Evolutionary conservation across 1,140 invertebrate species (phyloP), one percentile per base, ranked within the genome.

Genomic region (Cephus cinctus): DNA sequence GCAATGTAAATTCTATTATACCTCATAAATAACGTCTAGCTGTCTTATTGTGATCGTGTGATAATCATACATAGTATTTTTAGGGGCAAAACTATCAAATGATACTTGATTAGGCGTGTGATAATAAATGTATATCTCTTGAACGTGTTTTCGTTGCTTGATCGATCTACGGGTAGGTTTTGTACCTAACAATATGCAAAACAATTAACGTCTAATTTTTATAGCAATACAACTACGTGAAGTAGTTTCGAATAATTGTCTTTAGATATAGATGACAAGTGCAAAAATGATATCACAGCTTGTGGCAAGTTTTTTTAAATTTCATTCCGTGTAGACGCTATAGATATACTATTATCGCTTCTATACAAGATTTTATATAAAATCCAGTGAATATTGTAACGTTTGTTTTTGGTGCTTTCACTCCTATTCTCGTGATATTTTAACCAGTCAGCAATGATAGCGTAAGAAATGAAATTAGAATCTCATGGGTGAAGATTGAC

Each of bases 11-110:
- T 54, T 30, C 31, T 31, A 45, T 47, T 39, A 8, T 18, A 44
- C n/a, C n/a, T n/a, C n/a, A n/a, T n/a, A n/a, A n/a, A n/a, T n/a
- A n/a, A n/a, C n/a, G n/a, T n/a, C n/a, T n/a, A n/a, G n/a, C n/a
- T n/a, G n/a, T n/a, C n/a, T n/a, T 43, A 36, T 57, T 53, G 51
- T 47, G 47, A 60, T 53, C 40, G 25, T 53, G 35, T 52, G 50
- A 53, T 60, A 56, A 58, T 58, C 38, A 55, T 52, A 55, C 11
- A 36, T 15, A 15, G 45, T 49, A 51, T 55, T 52, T 58, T 12
- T n/a, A 23, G 23, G 40, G 44, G 31, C 9, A 12, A 18, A n/a
- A 38, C 16, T 38, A 12, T 15, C 9, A 9, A 38, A 12, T 38
- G n/a, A 9, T 9, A 38, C 35, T 14, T 16, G 47, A 40, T 36